These are phyloP conservation scores for Hermetia illucens DNA, from an alignment of 1,140 invertebrate genomes.

Conservation along the genomic window DNA sequence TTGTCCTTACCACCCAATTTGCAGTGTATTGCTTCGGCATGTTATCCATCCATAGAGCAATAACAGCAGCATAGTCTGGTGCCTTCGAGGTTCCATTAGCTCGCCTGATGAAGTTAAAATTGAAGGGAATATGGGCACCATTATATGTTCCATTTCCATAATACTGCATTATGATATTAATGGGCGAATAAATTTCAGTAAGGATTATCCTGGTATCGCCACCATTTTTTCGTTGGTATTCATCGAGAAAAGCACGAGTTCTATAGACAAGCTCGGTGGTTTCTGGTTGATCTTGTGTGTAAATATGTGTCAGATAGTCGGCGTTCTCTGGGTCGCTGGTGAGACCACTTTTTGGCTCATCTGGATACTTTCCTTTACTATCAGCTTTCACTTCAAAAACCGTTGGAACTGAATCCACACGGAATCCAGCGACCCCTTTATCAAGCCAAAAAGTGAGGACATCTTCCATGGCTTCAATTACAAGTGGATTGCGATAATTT, in stretches of 20 bases:
- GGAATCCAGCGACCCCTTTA: constrained; percentile 55
- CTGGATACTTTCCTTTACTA: constrained; percentile 35
- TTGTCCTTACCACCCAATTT: constrained; percentile 45
- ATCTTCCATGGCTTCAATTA: constrained; percentile 42
- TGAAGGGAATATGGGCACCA: constrained; percentile 50
- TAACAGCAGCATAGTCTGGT: constrained; percentile 33
- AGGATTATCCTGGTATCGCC: constrained; percentile 45
- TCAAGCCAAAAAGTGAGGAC: constrained; percentile 55
- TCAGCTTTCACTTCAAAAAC: constrained; percentile 38
- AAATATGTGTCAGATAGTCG: constrained; percentile 41
- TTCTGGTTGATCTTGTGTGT: constrained; percentile 42
- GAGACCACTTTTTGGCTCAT: constrained; percentile 37
- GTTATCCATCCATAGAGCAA: constrained; percentile 40
- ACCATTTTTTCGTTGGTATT: constrained; percentile 30
- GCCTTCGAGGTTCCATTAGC: constrained; percentile 37
- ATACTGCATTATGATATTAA: constrained; percentile 45
- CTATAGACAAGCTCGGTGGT: constrained; percentile 44
- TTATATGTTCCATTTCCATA: constrained; percentile 37
- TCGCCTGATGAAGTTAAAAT: constrained; percentile 44
- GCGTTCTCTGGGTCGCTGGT: constrained; percentile 30
- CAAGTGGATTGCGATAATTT: constrained; percentile 43
- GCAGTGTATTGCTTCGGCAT: constrained; percentile 40
- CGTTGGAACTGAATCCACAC: constrained; percentile 46
- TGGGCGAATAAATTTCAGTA: constrained; percentile 51
- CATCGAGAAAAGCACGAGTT: constrained; percentile 46